Percentiles rank a stretch among this genome's conserved stretches.
phyloP scores from a whole-genome alignment of 2,797 vertebrate genomes.

The Mus minutoides region DNA sequence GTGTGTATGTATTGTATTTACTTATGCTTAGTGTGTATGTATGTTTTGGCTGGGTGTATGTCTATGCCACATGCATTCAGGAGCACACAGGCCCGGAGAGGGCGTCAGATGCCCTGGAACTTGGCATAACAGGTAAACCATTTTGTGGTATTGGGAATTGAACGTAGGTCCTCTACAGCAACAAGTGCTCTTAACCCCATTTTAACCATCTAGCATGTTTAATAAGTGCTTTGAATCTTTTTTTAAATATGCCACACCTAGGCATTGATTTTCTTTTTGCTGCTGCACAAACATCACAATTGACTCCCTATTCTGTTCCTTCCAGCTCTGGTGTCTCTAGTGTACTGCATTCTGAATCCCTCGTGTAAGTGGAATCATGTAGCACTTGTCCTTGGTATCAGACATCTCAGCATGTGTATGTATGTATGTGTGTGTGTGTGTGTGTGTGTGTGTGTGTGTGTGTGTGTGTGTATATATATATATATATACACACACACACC shows the following conservation, averaged over 20 bases:
- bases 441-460: too few relatives aligned
- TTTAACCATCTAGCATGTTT: too few relatives aligned
- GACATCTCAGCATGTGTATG: background rate
- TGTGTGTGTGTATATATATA: too few relatives aligned
- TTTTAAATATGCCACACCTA: background rate
- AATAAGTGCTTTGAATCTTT: background rate
- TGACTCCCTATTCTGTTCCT: background rate
- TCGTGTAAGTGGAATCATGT: too few relatives aligned
- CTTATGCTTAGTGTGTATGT: background rate
- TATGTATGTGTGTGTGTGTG: too few relatives aligned
- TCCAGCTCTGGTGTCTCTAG: background rate
- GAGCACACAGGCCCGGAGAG: background rate
- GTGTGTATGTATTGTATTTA: background rate
- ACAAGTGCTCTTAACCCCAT: too few relatives aligned
- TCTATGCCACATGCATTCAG: background rate
- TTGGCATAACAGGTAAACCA: background rate
- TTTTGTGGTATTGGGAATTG: background rate
- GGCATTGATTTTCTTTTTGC: too few relatives aligned
- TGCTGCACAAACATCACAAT: background rate
- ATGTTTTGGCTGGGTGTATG: background rate
- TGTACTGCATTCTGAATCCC: too few relatives aligned
- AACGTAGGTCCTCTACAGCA: background rate
- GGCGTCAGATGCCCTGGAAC: background rate
- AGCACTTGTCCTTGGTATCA: background rate
- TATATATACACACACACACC: too few relatives aligned